Conservation (phyloP, 2,888 invertebrate species). For the Tetragonula carbonaria region DNA sequence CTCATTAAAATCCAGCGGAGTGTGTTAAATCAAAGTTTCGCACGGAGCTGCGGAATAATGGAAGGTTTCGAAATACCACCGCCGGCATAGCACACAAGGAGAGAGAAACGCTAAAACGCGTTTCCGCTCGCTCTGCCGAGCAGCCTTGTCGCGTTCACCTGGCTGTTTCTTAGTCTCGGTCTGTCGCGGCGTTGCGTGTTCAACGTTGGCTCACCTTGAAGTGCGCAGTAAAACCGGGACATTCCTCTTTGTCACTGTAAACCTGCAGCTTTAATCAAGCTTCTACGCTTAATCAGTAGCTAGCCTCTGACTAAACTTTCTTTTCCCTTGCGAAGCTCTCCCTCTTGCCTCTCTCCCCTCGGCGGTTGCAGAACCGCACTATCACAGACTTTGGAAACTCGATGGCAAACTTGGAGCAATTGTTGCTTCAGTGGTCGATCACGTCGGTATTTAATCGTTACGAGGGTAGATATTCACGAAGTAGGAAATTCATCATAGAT, state of each 20-base stretch:
- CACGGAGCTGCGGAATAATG: too few species aligned
- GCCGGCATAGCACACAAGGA: too few species aligned
- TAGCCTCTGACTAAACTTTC: background rate
- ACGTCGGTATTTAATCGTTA: too few species aligned
- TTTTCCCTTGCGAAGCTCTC: background rate
- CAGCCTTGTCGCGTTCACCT: slow-evolving; percentile 47
- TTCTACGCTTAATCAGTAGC: slow-evolving; percentile 48
- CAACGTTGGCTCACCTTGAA: slow-evolving; percentile 63
- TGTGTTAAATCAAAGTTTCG: too few species aligned
- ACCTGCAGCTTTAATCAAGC: slow-evolving; percentile 51
- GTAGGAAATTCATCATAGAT: background rate
- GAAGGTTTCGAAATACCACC: background rate
- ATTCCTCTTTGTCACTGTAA: slow-evolving; percentile 63
- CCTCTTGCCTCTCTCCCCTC: too few species aligned
- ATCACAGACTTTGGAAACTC: background rate
- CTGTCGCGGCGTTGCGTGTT: slow-evolving; percentile 59
- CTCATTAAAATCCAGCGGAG: too few species aligned
- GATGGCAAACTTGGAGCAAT: background rate
- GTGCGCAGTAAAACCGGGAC: slow-evolving; percentile 53
- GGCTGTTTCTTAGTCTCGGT: slow-evolving; percentile 43
- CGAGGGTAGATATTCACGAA: too few species aligned
- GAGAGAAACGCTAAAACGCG: slow-evolving; percentile 14
- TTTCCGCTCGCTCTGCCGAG: slow-evolving; percentile 28
- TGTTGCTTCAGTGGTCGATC: background rate
- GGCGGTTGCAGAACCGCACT: background rate